phyloP scores from a whole-genome alignment of 2,113 vertebrate species.

The Corythornis cristatus region DNA sequence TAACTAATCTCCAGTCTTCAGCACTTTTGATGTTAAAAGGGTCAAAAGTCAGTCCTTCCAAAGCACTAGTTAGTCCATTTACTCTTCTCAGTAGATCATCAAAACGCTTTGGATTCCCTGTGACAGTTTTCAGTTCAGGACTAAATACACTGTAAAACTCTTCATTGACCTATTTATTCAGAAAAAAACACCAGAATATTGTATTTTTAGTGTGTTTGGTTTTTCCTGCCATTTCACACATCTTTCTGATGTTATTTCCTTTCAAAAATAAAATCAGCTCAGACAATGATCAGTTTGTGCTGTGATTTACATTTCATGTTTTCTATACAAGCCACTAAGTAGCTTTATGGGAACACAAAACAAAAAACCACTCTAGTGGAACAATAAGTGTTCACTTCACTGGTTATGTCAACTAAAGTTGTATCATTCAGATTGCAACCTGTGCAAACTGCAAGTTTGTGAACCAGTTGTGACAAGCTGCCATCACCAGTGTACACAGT shows the following conservation, averaged over 20 bases:
- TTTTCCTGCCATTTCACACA: not conserved
- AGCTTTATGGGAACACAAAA: not conserved
- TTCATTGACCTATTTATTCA: conserved; percentile 79
- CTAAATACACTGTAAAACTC: conserved; percentile 90
- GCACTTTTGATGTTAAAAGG: conserved; percentile 80
- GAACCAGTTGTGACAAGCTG: not conserved
- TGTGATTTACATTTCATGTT: not conserved
- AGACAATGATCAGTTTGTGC: not conserved
- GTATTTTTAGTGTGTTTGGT: not conserved
- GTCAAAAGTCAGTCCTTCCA: conserved; percentile 84
- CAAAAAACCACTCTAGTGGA: not conserved
- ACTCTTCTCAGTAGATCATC: conserved; percentile 82
- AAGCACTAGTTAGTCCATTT: conserved; percentile 79
- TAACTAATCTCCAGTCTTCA: conserved; percentile 82
- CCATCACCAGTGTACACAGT: not conserved
- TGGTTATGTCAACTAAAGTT: not conserved
- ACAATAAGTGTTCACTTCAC: not conserved
- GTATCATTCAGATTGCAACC: not conserved
- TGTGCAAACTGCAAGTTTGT: not conserved
- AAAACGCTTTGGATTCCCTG: conserved; percentile 81
- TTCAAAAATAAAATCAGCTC: not conserved
- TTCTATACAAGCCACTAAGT: not conserved
- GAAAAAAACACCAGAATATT: not conserved
- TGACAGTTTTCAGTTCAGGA: conserved; percentile 85
- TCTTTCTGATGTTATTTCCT: not conserved